phyloP scores from a whole-genome alignment of 2,797 vertebrate genomes.

The Sebastes variabilis region DNA sequence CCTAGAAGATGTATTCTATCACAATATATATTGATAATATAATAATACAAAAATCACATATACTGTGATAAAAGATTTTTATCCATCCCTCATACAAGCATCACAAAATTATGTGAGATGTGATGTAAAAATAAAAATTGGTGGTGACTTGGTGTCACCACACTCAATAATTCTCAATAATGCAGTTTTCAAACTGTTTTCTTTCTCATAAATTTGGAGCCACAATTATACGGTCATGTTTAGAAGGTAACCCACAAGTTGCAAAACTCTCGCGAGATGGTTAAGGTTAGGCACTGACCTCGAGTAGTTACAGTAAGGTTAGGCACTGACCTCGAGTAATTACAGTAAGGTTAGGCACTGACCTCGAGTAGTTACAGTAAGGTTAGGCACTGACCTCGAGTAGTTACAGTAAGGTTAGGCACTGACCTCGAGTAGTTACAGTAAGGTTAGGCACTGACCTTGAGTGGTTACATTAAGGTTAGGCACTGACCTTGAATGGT shows the following conservation, averaged over 20 bases:
- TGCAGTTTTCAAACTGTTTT: neutral
- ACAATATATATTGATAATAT: neutral
- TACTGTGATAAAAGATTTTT: neutral
- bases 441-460: too few species aligned
- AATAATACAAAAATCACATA: neutral
- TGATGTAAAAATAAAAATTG: neutral
- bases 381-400: too few species aligned
- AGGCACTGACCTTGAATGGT: too few species aligned
- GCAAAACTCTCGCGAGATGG: too few species aligned
- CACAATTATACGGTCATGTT: neutral
- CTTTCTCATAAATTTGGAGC: neutral
- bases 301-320: too few species aligned
- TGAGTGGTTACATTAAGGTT: rapidly evolving
- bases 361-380: rapidly evolving
- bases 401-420: too few species aligned
- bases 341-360: too few species aligned
- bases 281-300: too few species aligned
- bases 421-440: too few species aligned
- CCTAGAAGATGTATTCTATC: neutral
- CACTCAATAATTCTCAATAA: neutral
- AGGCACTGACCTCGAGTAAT: rapidly evolving
- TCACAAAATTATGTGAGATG: neutral
- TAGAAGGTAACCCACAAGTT: too few species aligned
- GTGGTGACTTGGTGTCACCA: neutral
- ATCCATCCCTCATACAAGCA: neutral